Conservation (phyloP, 2,888 invertebrate genomes). For the Rhagonycha fulva region DNA sequence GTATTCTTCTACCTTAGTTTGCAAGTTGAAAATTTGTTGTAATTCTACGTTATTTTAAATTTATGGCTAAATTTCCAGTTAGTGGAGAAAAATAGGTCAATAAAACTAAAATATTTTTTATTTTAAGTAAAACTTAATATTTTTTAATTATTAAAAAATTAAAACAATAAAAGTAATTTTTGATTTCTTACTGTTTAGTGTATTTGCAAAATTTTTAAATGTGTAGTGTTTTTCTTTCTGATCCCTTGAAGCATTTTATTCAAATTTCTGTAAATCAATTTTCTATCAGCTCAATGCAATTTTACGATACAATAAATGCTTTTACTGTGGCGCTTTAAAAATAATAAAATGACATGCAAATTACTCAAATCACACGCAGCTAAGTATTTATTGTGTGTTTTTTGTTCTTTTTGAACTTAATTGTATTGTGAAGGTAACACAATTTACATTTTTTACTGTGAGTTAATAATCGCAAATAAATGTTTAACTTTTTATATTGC, state of each 20-base stretch:
- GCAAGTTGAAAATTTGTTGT: too few relatives aligned
- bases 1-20: too few relatives aligned
- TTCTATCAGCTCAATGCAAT: not conserved
- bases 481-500: not conserved
- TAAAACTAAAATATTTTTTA: too few relatives aligned
- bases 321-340: not conserved
- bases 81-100: too few relatives aligned
- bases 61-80: too few relatives aligned
- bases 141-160: too few relatives aligned
- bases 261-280: not conserved
- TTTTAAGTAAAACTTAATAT: too few relatives aligned
- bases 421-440: not conserved
- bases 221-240: not conserved
- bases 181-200: too few relatives aligned
- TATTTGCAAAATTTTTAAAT: too few relatives aligned
- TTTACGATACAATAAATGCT: not conserved
- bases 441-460: not conserved
- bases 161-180: too few relatives aligned
- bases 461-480: not conserved
- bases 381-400: not conserved
- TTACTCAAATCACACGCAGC: not conserved
- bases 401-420: not conserved
- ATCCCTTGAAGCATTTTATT: not conserved
- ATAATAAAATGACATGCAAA: not conserved
- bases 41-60: too few relatives aligned